Conservation (phyloP, 2,797 vertebrate species). For the Poeciliopsis paucimaculata region DNA sequence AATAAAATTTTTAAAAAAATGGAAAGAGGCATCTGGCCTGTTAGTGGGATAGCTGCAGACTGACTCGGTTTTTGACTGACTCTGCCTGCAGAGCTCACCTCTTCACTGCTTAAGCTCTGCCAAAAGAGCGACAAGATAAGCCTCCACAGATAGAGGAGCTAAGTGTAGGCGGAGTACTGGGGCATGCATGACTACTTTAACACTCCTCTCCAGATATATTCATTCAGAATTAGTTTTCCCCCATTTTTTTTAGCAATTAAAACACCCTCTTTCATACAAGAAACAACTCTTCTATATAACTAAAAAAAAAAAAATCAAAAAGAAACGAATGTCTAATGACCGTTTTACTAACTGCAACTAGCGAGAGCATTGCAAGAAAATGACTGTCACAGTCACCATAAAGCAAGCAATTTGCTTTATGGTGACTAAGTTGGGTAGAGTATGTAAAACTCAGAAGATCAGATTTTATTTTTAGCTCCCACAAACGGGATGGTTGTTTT, state of each 20-base stretch:
- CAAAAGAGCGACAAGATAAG: slow-evolving; percentile 66
- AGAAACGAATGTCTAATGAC: too few species aligned
- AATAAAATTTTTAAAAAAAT: background rate
- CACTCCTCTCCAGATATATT: slow-evolving; percentile 34
- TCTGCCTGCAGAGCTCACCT: slow-evolving; percentile 53
- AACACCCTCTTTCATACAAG: slow-evolving; percentile 17
- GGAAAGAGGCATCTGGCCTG: slow-evolving; percentile 38
- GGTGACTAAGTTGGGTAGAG: too few species aligned
- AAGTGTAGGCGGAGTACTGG: slow-evolving; percentile 43
- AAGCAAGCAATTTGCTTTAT: too few species aligned
- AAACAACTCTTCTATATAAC: too few species aligned
- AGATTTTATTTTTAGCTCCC: too few species aligned
- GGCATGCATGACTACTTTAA: slow-evolving; percentile 45
- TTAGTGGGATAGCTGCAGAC: slow-evolving; percentile 35
- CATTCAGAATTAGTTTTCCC: slow-evolving; percentile 16
- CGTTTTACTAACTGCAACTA: too few species aligned
- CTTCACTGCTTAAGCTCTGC: slow-evolving; percentile 54
- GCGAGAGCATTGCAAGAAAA: too few species aligned
- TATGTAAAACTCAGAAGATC: too few species aligned
- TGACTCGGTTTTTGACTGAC: slow-evolving; percentile 52
- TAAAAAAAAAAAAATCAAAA: too few species aligned
- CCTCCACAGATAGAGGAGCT: slow-evolving; percentile 50
- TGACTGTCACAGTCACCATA: too few species aligned
- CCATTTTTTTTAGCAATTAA: slow-evolving; percentile 4
- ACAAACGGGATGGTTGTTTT: too few species aligned